Evolutionary conservation across 2,797 vertebrate genomes (phyloP).

Genomic region (Meriones psammophilus): DNA sequence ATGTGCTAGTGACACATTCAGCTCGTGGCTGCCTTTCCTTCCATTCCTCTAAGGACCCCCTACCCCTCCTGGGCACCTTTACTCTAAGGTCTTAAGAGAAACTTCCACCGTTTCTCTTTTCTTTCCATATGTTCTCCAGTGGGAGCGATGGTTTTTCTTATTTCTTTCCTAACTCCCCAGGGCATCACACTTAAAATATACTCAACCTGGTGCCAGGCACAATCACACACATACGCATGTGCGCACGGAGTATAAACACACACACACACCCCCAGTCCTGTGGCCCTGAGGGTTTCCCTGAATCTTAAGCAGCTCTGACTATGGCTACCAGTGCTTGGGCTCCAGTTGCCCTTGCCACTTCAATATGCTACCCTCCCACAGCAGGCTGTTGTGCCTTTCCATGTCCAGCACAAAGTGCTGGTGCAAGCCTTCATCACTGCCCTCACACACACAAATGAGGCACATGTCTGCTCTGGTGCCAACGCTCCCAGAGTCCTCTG

Average conservation of each 20-base stretch:
- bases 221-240: background rate
- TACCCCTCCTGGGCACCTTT: background rate
- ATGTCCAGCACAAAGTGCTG: background rate
- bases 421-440: background rate
- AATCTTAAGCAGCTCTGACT: background rate
- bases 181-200: background rate
- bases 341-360: background rate
- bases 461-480: background rate
- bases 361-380: background rate
- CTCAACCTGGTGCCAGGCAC: background rate
- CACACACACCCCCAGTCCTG: background rate
- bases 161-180: constrained; percentile 19
- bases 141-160: background rate
- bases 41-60: background rate
- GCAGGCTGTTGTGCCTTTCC: background rate
- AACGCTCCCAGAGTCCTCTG: background rate
- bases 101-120: background rate
- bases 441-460: background rate
- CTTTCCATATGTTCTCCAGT: background rate
- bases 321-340: background rate
- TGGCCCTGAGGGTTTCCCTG: background rate
- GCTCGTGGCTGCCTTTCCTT: background rate
- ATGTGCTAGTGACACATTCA: background rate
- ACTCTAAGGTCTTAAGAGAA: constrained; percentile 25
- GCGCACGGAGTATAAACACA: too few species aligned